phyloP scores from a whole-genome alignment of 2,888 invertebrate genomes.

The Euphydryas editha region DNA sequence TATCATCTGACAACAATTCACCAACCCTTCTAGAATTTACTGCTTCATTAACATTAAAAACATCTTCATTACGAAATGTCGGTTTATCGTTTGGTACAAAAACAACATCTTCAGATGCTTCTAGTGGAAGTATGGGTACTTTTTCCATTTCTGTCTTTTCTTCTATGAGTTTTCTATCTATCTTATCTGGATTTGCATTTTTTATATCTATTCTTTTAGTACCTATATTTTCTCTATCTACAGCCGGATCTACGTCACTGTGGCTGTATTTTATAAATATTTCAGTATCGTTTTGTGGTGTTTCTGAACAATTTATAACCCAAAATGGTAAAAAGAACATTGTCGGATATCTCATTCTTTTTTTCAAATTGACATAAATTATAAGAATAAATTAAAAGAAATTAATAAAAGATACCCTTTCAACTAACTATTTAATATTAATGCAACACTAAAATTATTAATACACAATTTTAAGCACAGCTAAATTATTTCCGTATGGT shows the following conservation, averaged over 20 bases:
- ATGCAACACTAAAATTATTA: no score
- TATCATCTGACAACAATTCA: constrained; percentile 45
- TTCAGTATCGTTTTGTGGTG: constrained; percentile 49
- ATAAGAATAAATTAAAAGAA: no score
- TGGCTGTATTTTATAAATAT: constrained; percentile 58
- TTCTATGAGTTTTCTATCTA: no score
- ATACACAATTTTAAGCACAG: no score
- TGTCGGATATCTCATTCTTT: constrained; percentile 33
- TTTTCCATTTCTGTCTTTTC: neutral
- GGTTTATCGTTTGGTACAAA: constrained; percentile 62
- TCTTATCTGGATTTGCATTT: neutral
- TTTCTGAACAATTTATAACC: constrained; percentile 28
- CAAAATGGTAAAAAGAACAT: constrained; percentile 28
- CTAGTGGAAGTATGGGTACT: neutral
- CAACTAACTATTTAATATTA: no score
- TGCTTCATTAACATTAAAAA: constrained; percentile 12
- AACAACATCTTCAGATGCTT: constrained; percentile 49
- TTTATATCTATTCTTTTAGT: neutral
- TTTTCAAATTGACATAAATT: no score
- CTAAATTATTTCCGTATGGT: no score
- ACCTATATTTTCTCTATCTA: constrained; percentile 8
- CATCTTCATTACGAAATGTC: constrained; percentile 45
- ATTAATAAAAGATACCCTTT: no score
- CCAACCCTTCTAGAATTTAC: constrained; percentile 40
- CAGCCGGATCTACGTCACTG: constrained; percentile 35